Evolutionary conservation across 1,140 invertebrate species (phyloP), one percentile per base, ranked within the genome.

Genomic region (Polyergus mexicanus): DNA sequence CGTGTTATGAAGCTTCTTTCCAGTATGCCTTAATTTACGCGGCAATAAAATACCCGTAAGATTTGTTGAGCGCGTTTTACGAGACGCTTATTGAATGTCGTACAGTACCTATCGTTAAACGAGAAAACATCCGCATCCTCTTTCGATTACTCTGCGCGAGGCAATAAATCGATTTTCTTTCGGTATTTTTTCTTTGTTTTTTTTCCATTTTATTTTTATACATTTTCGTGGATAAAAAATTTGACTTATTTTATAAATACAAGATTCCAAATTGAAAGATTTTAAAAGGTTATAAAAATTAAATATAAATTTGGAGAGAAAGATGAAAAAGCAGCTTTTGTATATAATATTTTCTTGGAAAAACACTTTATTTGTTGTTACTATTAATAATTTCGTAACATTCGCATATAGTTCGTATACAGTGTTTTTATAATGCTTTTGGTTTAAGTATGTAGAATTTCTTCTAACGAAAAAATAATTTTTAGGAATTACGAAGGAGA

Each of bases 21-120:
- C 41, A 38, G 47, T 51, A 56, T 80, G 66, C 77, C 32, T 80
- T 69, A 80, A 80, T 80, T 80, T 80, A 80, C 66, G 32, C 51
- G 77, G 32, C 35, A 69, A 69, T 80, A 80, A 80, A 78, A 78
- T 51, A n/a, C 44, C 75, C 41, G n/a, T 66, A 35, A 78, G 75
- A 78, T 78, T 78, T 78, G 75, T 78, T 78, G 75, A 66, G 28
- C 75, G 60, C 60, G 41, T 60, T 78, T 80, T 80, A 69, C 62
- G 76, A 80, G 76, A 80, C 66, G 63, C 77, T 80, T 80, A 56
- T 80, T 80, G 77, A 69, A 80, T 69, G 65, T 80, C 77, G 47
- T 56, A 56, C 65, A 69, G 32, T 62, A 16, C 44, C 44, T 69
- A 68, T 68, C 76, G 47, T 80, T 51, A 69, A 80, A 69, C 66